Evolutionary conservation across 2,113 vertebrate species (phyloP).

Genomic region (Labrus mixtus): DNA sequence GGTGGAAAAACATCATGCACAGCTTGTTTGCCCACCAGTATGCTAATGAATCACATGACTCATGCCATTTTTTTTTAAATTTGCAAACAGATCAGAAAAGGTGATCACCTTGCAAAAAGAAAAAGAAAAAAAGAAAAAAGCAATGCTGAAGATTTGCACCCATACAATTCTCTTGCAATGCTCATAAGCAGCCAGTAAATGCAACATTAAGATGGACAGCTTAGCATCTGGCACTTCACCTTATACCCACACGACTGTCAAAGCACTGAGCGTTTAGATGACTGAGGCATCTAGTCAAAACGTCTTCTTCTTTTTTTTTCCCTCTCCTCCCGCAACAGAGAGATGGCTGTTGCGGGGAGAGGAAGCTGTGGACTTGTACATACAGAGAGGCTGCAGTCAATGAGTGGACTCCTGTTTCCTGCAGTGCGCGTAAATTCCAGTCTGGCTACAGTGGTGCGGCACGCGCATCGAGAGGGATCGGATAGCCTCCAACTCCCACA

Average conservation of each 20-base stretch:
- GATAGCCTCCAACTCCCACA: conserved; percentile 57
- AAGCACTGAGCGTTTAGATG: conserved; percentile 11
- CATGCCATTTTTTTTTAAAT: conserved; percentile 22
- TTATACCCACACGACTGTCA: conserved; percentile 33
- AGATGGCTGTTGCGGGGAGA: conserved; percentile 5
- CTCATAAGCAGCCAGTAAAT: conserved; percentile 55
- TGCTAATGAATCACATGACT: conserved; percentile 17
- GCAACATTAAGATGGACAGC: conserved; percentile 53
- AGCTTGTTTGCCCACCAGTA: conserved; percentile 1
- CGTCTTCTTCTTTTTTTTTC: background rate
- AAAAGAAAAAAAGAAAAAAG: conserved; percentile 16
- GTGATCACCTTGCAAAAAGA: conserved; percentile 30
- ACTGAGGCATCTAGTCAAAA: conserved; percentile 19
- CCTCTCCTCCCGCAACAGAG: background rate
- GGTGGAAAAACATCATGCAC: background rate
- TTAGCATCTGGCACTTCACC: conserved; percentile 50
- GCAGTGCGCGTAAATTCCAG: conserved; percentile 75
- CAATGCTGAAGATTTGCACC: conserved; percentile 29
- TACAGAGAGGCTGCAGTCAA: conserved; percentile 62
- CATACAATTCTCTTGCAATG: conserved; percentile 21
- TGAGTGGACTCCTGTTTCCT: conserved; percentile 74
- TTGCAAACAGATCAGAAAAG: conserved; percentile 45
- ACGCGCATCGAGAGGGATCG: conserved; percentile 42
- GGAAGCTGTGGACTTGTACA: conserved; percentile 35
- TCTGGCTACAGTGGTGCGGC: conserved; percentile 59